Evolutionary conservation across 2,797 vertebrate genomes (phyloP), one percentile per base, ranked within the genome.

Genomic region (Margarornis squamiger): DNA sequence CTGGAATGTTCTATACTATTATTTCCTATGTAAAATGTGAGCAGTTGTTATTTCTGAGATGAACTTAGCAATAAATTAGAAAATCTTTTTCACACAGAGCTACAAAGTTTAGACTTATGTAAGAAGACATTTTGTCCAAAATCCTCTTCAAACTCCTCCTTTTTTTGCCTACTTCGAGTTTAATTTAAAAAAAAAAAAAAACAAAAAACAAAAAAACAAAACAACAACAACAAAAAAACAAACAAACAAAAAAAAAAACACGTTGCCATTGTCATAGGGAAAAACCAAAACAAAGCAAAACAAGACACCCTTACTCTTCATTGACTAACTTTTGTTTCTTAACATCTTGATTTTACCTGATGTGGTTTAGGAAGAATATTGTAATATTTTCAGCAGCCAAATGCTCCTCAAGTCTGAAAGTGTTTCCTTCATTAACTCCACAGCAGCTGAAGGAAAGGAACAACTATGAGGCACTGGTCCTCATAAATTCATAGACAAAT

Each of bases 221-320:
- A n/a, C n/a, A n/a, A n/a, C n/a, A n/a, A n/a, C n/a, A n/a, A n/a
- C n/a, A n/a, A n/a, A n/a, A n/a, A n/a, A n/a, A n/a, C n/a, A n/a
- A n/a, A n/a, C n/a, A n/a, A n/a, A n/a, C n/a, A 20, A 81, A 51
- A 55, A 54, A 30, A 48, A 13, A 48, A 24, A 48, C 14, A 39
- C 9, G 10, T 7, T 75, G 6, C 9, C 10, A 20, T 10, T 46
- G 2, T 39, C 15, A 51, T 23, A 23, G 9, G 7, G 8, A 15
- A 3, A 8, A 36, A 82, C 19, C 20, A 46, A 3, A 19, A 16
- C 29, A 39, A 0, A 0, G 5, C 23, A 4, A 48, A 36, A 20
- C 4, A 30, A 30, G 36, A 23, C 6, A 21, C 12, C 12, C 4
- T 59, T 76, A 27, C 32, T 57, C 20, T 74, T 83, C n/a, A 21